Evolutionary conservation across 1,140 invertebrate genomes (phyloP), one percentile per base, ranked within the genome.

Genomic region (Drosophila ercepeae): DNA sequence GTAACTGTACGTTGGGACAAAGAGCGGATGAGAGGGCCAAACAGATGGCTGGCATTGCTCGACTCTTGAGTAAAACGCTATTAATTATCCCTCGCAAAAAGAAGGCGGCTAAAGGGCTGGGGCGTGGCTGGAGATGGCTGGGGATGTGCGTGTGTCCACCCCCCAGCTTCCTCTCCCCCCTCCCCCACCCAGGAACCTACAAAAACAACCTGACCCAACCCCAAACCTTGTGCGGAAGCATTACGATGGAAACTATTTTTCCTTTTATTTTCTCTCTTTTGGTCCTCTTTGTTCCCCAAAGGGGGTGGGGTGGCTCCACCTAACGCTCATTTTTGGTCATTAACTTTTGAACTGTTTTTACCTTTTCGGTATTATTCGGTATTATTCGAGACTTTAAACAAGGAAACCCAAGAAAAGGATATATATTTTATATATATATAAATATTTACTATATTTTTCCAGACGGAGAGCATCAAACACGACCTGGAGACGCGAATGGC

Each of bases 391-490:
- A n/a, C n/a, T n/a, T n/a, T n/a, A n/a, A n/a, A n/a, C n/a, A n/a
- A n/a, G n/a, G n/a, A n/a, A n/a, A n/a, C n/a, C n/a, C n/a, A 27
- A 27, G 9, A 8, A 27, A 8, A 27, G 2, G 3, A 8, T 27
- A 27, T 25, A 48, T 8, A 16, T 18, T 49, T 32, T 5, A 32
- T n/a, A n/a, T n/a, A n/a, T n/a, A n/a, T n/a, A 32, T 11, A 32
- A 0, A 18, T 25, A 13, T 34, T 49, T 5, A 21, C 13, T n/a
- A 32, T 57, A 1, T 42, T 44, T 45, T 72, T 75, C 2, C 74
- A 91, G 91, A 91, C 91, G 74, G 89, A 91, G 70, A 70, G 69
- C 51, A 91, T 91, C 19, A 91, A 91, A 67, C 79, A 86, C 69
- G 86, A 89, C 57, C 75, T 91, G 70, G 89, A 91, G 57, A 83